These are phyloP conservation scores for Leptarthrus brevirostris DNA, from an alignment of 2,888 invertebrate genomes.

Conservation along the genomic window DNA sequence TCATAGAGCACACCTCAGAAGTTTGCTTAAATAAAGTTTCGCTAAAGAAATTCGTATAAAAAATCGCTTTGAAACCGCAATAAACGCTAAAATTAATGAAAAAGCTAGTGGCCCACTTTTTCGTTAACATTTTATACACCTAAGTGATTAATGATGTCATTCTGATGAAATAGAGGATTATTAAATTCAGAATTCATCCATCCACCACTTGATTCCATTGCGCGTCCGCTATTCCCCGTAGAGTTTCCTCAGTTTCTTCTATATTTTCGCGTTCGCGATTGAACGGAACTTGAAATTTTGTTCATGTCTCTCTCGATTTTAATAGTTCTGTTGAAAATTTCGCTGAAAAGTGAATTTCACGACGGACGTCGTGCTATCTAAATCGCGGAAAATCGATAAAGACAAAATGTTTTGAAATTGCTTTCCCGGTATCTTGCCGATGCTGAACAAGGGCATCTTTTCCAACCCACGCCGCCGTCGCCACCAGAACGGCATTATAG, in stretches of 20 bases:
- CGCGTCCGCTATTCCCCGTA: background rate
- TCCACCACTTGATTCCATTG: too few relatives aligned
- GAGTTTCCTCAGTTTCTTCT: too few relatives aligned
- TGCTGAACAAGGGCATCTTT: background rate
- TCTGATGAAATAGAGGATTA: slow-evolving; percentile 14
- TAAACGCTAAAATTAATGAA: slow-evolving; percentile 2
- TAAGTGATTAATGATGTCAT: slow-evolving; percentile 36
- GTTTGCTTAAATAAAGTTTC: too few relatives aligned
- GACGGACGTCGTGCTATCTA: background rate
- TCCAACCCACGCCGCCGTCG: background rate
- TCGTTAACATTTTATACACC: slow-evolving; percentile 8
- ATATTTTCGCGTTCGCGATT: background rate
- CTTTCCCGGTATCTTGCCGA: background rate
- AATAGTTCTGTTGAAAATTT: too few relatives aligned
- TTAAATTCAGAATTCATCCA: slow-evolving; percentile 10
- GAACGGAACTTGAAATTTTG: background rate
- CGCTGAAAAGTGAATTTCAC: too few relatives aligned
- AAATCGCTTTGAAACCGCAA: background rate
- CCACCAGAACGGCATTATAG: background rate
- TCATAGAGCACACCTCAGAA: too few relatives aligned
- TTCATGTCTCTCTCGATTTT: too few relatives aligned
- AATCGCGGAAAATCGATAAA: slow-evolving; percentile 8
- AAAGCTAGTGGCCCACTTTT: slow-evolving; percentile 27
- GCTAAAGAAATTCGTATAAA: background rate
- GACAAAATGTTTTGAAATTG: background rate